A percentile compares a stretch with the other conserved stretches of the same genome.
phyloP scores from a whole-genome alignment of 92 coral and sea anemone genomes.

The Pocillopora grandis region DNA sequence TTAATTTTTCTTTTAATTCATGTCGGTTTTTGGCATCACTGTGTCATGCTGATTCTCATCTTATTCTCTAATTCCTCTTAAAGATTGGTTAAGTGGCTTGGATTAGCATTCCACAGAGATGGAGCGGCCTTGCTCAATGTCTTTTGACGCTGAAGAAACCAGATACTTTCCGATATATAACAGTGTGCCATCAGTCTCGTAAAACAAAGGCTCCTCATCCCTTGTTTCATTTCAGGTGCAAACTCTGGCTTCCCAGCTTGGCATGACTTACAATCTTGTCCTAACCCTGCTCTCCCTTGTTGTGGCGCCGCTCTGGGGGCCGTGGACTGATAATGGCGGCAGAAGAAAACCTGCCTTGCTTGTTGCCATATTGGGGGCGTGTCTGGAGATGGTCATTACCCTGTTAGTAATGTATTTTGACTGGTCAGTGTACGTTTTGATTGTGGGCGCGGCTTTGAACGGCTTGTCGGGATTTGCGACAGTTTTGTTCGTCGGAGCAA shows the following conservation, averaged over 20 bases:
- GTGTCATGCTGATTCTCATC: too few relatives aligned
- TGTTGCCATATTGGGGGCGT: conserved; percentile 59
- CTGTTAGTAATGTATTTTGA: conserved; percentile 67
- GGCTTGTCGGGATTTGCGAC: conserved; percentile 71
- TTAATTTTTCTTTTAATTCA: too few relatives aligned
- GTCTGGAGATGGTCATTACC: conserved; percentile 46
- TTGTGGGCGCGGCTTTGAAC: conserved; percentile 55
- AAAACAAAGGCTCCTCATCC: neutral
- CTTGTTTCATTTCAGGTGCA: conserved; percentile 57
- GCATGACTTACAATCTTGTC: conserved; percentile 49
- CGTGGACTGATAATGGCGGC: conserved; percentile 77
- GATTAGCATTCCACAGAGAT: too few relatives aligned
- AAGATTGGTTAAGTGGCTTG: too few relatives aligned
- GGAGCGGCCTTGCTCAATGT: too few relatives aligned
- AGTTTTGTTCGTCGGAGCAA: conserved; percentile 55
- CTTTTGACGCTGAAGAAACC: too few relatives aligned
- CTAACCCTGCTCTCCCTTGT: conserved; percentile 59
- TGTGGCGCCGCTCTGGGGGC: conserved; percentile 60
- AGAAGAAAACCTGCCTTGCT: conserved; percentile 52
- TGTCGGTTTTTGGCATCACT: too few relatives aligned
- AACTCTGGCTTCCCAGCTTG: conserved; percentile 44
- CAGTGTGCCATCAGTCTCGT: too few relatives aligned
- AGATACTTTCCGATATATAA: too few relatives aligned
- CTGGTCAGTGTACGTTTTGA: conserved; percentile 61
- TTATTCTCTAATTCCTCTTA: too few relatives aligned